phyloP scores from a whole-genome alignment of 2,113 vertebrate genomes.

The Gopherus evgoodei region DNA sequence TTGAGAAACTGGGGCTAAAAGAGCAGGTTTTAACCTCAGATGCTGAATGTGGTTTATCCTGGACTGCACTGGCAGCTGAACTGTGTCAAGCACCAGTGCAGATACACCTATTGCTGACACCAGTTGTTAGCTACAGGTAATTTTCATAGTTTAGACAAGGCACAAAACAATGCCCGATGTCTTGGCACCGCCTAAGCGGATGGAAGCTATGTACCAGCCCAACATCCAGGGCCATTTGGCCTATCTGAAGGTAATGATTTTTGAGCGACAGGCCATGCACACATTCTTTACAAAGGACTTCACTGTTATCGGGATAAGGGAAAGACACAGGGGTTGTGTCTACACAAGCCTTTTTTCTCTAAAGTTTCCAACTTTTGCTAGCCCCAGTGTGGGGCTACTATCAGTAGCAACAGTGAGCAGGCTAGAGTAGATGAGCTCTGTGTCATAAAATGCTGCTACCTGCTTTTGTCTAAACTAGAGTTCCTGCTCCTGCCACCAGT shows the following conservation, averaged over 20 bases:
- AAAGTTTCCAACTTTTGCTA: not conserved
- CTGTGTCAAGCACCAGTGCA: not conserved
- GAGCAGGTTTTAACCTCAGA: not conserved
- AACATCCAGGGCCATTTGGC: not conserved
- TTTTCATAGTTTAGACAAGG: not conserved
- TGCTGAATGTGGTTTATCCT: not conserved
- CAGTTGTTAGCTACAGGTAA: not conserved
- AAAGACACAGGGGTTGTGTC: not conserved
- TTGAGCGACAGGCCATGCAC: not conserved
- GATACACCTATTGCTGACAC: not conserved
- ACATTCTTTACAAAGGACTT: not conserved
- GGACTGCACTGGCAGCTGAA: not conserved
- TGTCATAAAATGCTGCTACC: not conserved
- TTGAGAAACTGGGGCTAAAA: not conserved
- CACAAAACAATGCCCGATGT: not conserved
- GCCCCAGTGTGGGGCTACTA: not conserved
- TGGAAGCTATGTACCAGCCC: not conserved
- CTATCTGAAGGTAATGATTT: not conserved
- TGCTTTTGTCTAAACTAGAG: not conserved
- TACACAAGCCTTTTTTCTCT: not conserved
- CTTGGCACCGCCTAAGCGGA: not conserved
- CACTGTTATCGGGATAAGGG: not conserved
- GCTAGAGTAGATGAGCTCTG: not conserved
- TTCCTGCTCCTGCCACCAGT: not conserved
- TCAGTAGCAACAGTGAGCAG: not conserved